Conservation (phyloP, 2,797 vertebrate species). For the Gadopsis bispinosus region DNA sequence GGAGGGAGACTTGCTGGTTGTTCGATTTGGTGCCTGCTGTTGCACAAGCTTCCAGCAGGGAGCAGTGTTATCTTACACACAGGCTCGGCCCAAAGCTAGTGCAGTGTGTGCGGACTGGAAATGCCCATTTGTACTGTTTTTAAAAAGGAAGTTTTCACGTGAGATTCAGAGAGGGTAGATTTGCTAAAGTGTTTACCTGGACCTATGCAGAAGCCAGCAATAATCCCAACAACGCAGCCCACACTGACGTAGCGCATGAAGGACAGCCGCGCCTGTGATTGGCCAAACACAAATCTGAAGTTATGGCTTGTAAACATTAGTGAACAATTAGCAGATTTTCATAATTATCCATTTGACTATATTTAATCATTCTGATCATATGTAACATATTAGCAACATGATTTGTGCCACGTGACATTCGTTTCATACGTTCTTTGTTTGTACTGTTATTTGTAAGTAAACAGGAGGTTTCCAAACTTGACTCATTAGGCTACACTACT, state of each 20-base stretch:
- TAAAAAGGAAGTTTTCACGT: conserved; percentile 6
- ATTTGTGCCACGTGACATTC: conserved; percentile 17
- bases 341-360: neutral
- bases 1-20: conserved; percentile 29
- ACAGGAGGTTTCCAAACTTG: neutral
- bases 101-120: neutral
- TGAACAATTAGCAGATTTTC: conserved; percentile 5
- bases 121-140: neutral
- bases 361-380: conserved; percentile 10
- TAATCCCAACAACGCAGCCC: conserved; percentile 90
- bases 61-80: conserved; percentile 78
- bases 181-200: conserved; percentile 85
- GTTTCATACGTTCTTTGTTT: conserved; percentile 13
- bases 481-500: neutral
- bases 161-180: neutral
- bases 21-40: conserved; percentile 39
- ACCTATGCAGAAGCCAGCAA: conserved; percentile 93
- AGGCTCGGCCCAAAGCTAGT: neutral
- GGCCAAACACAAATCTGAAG: conserved; percentile 42
- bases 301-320: conserved; percentile 17
- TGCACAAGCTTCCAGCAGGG: conserved; percentile 72
- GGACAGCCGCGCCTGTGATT: conserved; percentile 77
- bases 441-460: neutral
- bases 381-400: neutral
- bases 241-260: conserved; percentile 89